Base-by-base conservation (phyloP, 2,797 vertebrate genomes). In the Scolopax rusticola region DNA sequence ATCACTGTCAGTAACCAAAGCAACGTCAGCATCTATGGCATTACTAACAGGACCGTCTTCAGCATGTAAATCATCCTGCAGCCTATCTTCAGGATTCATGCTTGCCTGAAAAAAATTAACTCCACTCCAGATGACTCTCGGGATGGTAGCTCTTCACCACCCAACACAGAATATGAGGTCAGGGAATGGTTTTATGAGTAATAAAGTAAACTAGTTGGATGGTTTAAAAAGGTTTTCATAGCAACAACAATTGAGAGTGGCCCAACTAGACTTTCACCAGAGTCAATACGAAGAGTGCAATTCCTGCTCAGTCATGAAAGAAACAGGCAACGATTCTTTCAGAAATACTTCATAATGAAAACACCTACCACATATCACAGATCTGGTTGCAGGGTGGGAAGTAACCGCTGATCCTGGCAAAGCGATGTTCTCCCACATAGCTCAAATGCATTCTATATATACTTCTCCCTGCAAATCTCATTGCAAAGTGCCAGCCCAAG, bases 1-100 rank as follows among this genome's bases (percentile, higher is more conserved):
- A 95, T 96, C 94, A 95, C 80, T 95, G 96, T 97, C 96, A 95
- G 77, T 18, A 90, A 80, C 64, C 76, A 63, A 70, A 87, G 90
- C 95, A 87, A 43, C 71, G 84, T 84, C 91, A 93, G 91, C 89
- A 89, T 43, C 89, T 50, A 19, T 67, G 41, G 79, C 73, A 17
- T 45, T 82, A 74, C 73, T 95, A 95, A 93, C 80, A 90, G 56
- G 77, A 45, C 83, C 2, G 0, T 53, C 63, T 61, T 45, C 85
- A 84, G 70, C 83, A 47, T 32, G 27, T 57, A 85, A 90, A 94
- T 94, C 83, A 70, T 25, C 57, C 64, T 64, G 67, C 36, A 59
- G 59, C 53, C 74, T 36, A 43, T 50, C 32, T 53, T 83, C 53
- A 9, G 5, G 27, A 84, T 77, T 70, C 64, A 32, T 19, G 2